Conservation (phyloP, 2,888 invertebrate species). For the Poecilus cupreus region DNA sequence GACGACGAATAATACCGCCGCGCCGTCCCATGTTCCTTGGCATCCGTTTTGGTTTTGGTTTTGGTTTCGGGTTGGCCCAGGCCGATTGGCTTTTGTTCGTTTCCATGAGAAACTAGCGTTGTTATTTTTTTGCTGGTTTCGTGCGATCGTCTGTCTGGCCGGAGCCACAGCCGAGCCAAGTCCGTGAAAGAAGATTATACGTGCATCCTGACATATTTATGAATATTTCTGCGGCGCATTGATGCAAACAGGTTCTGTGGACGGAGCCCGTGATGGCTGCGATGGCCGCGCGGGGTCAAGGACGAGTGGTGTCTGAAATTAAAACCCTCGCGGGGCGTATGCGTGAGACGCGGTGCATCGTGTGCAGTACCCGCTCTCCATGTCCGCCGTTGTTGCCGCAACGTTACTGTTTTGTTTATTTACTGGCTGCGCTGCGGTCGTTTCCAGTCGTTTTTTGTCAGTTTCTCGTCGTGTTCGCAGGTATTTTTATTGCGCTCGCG, state of each 20-base stretch:
- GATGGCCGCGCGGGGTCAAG: conserved; percentile 54
- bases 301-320: conserved; percentile 56
- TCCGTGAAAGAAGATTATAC: conserved; percentile 52
- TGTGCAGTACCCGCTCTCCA: conserved; percentile 5
- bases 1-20: neutral
- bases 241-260: conserved; percentile 55
- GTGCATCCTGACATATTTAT: conserved; percentile 56
- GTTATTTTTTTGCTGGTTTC: conserved; percentile 46
- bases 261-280: neutral
- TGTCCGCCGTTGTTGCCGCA: conserved; percentile 23
- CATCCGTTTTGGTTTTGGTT: conserved; percentile 10
- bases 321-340: conserved; percentile 46
- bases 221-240: conserved; percentile 54
- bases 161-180: conserved; percentile 22
- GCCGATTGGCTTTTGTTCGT: conserved; percentile 14
- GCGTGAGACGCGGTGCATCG: conserved; percentile 24
- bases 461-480: conserved; percentile 49
- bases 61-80: no score
- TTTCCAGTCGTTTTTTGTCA: conserved; percentile 40
- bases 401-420: conserved; percentile 53
- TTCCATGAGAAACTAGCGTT: conserved; percentile 43
- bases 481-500: conserved; percentile 48
- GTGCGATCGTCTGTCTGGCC: conserved; percentile 39
- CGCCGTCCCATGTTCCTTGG: neutral
- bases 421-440: conserved; percentile 28